Base-by-base conservation (phyloP, 2,797 vertebrate genomes). In the Antennarius maculatus region DNA sequence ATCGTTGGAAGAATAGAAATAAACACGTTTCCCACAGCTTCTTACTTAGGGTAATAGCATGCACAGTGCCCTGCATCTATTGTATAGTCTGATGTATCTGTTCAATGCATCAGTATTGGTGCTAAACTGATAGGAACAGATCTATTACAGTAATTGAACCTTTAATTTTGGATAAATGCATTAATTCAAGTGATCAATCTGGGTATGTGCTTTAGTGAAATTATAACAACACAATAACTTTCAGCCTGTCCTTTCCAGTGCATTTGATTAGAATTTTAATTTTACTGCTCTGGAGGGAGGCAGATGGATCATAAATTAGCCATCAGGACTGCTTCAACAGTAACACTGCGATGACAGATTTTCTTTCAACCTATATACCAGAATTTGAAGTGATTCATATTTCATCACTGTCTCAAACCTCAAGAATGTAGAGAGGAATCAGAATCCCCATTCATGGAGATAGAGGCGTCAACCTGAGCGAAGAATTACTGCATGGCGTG, bases 231-330 rank as follows among this genome's bases (percentile, higher is more conserved):
- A 51, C 18, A 61, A 27, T 54, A 58, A 51, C 1, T 37, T 3
- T n/a, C 17, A 52, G 17, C n/a, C 28, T 51, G 4, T 34, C n/a
- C 49, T 69, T 63, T 57, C 68, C 9, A 53, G 34, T 54, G 66
- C 23, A 45, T 71, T 52, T 60, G 9, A 60, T 77, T 62, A 56
- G 46, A 58, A 79, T 78, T 72, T 74, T 61, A 76, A 87, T 81
- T 49, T 62, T 27, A 55, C 34, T 49, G 54, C 37, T 82, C 60
- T 46, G n/a, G 17, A 69, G 48, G 66, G 59, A 59, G 74, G 66
- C 82, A 89, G 78, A 85, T 80, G 83, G 72, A 67, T 52, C 77
- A 76, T 86, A 79, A 86, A 87, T 88, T 85, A 84, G 70, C 74
- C 77, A 80, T 69, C 66, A 28, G 72, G 66, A 61, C n/a, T 56